Percentiles rank a stretch among this genome's conserved stretches.
These are phyloP conservation scores for Dermolepida albohirtum DNA, from an alignment of 2,888 invertebrate genomes.

Conservation along the genomic window DNA sequence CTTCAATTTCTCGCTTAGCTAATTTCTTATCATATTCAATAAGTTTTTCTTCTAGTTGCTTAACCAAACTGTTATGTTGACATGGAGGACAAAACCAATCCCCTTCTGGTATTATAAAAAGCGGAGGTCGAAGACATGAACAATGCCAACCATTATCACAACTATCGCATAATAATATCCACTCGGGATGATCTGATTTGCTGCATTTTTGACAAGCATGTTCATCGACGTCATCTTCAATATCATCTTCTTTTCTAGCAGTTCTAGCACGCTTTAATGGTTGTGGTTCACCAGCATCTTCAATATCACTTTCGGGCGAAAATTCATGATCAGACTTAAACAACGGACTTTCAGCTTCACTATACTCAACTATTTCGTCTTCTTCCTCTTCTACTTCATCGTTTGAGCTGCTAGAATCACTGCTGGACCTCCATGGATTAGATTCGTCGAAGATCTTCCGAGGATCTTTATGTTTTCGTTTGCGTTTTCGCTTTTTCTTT, in stretches of 20 bases:
- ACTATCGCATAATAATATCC: slow-evolving; percentile 95
- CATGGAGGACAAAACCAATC: slow-evolving; percentile 99
- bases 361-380: slow-evolving; percentile 60
- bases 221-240: slow-evolving; percentile 67
- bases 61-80: slow-evolving; percentile 88
- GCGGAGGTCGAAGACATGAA: slow-evolving; percentile 90
- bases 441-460: slow-evolving; percentile 65
- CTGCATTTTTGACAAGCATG: slow-evolving; percentile 91
- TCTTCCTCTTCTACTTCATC: slow-evolving; percentile 64
- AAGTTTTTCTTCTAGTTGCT: slow-evolving; percentile 79
- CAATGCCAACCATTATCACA: slow-evolving; percentile 99
- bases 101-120: slow-evolving; percentile 95
- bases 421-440: slow-evolving; percentile 73
- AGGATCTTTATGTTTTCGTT: slow-evolving; percentile 54
- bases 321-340: slow-evolving; percentile 92
- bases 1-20: slow-evolving; percentile 75
- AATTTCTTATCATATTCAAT: slow-evolving; percentile 81
- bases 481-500: slow-evolving; percentile 63
- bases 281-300: slow-evolving; percentile 76
- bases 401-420: slow-evolving; percentile 66
- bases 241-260: slow-evolving; percentile 74
- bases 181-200: slow-evolving; percentile 94
- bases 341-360: slow-evolving; percentile 62
- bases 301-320: slow-evolving; percentile 89
- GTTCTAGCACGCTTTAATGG: slow-evolving; percentile 88